phyloP scores from a whole-genome alignment of 1,140 invertebrate genomes.

The Octopus sinensis region DNA sequence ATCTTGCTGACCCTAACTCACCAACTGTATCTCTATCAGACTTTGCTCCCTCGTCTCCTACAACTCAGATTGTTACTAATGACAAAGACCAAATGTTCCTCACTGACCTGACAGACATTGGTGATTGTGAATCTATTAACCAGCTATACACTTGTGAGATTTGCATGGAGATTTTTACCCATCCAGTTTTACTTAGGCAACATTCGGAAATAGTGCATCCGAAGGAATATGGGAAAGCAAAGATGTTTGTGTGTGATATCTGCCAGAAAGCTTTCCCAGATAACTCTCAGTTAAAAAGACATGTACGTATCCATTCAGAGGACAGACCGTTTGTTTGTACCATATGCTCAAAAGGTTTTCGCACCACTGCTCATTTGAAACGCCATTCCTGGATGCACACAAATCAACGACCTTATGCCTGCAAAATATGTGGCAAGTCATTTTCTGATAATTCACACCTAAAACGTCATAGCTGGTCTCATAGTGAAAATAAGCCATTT shows the following conservation, averaged over 20 bases:
- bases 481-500: slow-evolving; percentile 83
- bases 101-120: background rate
- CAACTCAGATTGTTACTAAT: background rate
- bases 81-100: background rate
- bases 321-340: slow-evolving; percentile 50
- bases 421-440: slow-evolving; percentile 20
- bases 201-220: background rate
- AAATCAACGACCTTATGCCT: slow-evolving; percentile 18
- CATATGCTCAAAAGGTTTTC: slow-evolving; percentile 44
- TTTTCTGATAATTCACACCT: slow-evolving; percentile 63
- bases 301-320: slow-evolving; percentile 46
- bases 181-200: background rate
- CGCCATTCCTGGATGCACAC: slow-evolving; percentile 23
- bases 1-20: background rate
- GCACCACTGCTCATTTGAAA: slow-evolving; percentile 16
- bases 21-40: background rate
- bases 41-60: background rate
- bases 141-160: slow-evolving; percentile 25
- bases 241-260: background rate
- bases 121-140: background rate
- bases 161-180: slow-evolving; percentile 43
- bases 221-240: background rate
- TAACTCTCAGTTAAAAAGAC: slow-evolving; percentile 12
- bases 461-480: slow-evolving; percentile 45
- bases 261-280: slow-evolving; percentile 14